A percentile compares a stretch with the other conserved stretches of the same genome.
These are phyloP conservation scores for Salticus scenicus DNA, from an alignment of 2,888 invertebrate species.

Conservation along the genomic window DNA sequence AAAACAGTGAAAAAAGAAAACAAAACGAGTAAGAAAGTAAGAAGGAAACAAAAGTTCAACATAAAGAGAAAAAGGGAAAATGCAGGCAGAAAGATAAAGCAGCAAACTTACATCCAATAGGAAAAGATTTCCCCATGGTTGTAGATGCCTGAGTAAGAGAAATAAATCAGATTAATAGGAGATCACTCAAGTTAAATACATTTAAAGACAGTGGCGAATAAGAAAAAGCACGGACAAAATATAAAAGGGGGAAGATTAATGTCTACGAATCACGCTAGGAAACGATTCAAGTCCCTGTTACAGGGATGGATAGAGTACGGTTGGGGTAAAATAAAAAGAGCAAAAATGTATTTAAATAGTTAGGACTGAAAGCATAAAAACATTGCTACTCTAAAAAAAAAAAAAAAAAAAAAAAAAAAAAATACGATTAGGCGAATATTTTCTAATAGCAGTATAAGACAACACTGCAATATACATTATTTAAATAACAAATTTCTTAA, in stretches of 20 bases:
- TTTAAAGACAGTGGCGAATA: not conserved
- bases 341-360: too few relatives aligned
- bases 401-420: too few relatives aligned
- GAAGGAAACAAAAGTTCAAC: not conserved
- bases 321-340: too few relatives aligned
- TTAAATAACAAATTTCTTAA: too few relatives aligned
- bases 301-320: too few relatives aligned
- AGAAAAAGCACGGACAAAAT: too few relatives aligned
- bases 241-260: not conserved
- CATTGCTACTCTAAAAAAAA: too few relatives aligned
- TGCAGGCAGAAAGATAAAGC: not conserved
- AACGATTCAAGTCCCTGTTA: not conserved
- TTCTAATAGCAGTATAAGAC: too few relatives aligned
- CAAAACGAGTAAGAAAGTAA: not conserved
- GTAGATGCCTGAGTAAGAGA: constrained; percentile 1
- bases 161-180: not conserved
- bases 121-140: not conserved
- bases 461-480: too few relatives aligned
- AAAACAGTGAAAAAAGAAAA: too few relatives aligned
- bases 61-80: not conserved
- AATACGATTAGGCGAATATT: too few relatives aligned
- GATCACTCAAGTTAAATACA: not conserved
- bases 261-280: not conserved
- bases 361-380: too few relatives aligned
- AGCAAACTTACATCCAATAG: not conserved